phyloP scores from a whole-genome alignment of 2,888 invertebrate species.

The Rhagonycha fulva region DNA sequence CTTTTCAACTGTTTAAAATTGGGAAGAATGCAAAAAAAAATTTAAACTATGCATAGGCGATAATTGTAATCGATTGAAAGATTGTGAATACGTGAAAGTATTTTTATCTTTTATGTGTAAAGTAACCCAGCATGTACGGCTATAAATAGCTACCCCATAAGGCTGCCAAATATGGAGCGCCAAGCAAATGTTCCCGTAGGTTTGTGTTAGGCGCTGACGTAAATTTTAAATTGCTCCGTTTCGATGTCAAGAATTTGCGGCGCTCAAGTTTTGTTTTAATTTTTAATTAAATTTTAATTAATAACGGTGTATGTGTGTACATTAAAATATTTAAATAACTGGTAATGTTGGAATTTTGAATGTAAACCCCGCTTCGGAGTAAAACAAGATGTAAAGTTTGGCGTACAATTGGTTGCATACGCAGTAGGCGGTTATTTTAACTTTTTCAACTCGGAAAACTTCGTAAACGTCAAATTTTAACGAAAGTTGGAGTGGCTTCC shows the following conservation, averaged over 20 bases:
- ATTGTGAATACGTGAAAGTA: not conserved
- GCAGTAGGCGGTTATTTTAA: not conserved
- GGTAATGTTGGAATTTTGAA: not conserved
- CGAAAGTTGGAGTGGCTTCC: not conserved
- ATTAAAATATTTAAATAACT: not conserved
- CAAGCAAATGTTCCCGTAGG: slow-evolving; percentile 19
- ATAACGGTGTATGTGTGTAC: not conserved
- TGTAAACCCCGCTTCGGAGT: not conserved
- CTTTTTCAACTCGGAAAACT: not conserved
- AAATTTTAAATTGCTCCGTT: slow-evolving; percentile 15
- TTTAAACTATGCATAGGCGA: not conserved
- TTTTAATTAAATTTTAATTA: not conserved
- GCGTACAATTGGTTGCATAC: slow-evolving; percentile 19
- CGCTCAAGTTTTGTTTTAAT: not conserved
- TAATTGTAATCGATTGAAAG: not conserved
- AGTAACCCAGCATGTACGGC: slow-evolving; percentile 8
- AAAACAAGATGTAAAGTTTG: not conserved
- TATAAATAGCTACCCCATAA: slow-evolving; percentile 21
- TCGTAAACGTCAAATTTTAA: slow-evolving; percentile 2
- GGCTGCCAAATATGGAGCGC: slow-evolving; percentile 43
- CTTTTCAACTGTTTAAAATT: not conserved
- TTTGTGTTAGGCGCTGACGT: slow-evolving; percentile 29
- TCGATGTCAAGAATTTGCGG: not conserved
- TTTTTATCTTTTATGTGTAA: slow-evolving; percentile 13
- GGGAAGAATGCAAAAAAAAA: not conserved